Percentiles rank a stretch among this genome's conserved stretches.
Evolutionary conservation across 2,888 invertebrate genomes (phyloP).

Genomic region (Bedellia somnulentella): DNA sequence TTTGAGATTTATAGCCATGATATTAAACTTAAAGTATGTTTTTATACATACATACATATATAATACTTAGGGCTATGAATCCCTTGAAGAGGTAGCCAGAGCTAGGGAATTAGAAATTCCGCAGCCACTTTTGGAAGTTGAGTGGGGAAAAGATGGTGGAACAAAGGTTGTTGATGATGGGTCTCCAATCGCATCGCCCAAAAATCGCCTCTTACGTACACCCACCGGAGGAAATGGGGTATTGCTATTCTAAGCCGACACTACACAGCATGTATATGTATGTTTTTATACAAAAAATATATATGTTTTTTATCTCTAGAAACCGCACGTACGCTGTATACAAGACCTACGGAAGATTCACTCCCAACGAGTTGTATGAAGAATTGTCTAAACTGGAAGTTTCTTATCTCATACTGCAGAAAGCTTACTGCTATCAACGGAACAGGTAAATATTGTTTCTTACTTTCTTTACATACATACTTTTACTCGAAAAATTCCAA

Average conservation of each 20-base stretch:
- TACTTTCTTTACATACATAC: not conserved
- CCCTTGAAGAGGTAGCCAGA: too few species aligned
- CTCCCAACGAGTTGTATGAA: slow-evolving; percentile 68
- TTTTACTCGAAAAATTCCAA: not conserved
- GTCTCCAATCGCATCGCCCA: too few species aligned
- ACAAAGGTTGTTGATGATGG: too few species aligned
- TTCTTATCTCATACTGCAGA: slow-evolving; percentile 75
- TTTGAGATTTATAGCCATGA: too few species aligned
- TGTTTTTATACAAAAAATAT: not conserved
- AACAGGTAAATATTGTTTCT: slow-evolving; percentile 46
- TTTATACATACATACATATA: not conserved
- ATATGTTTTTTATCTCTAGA: slow-evolving; percentile 43
- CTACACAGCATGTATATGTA: too few species aligned
- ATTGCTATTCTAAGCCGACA: too few species aligned
- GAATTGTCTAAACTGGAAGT: slow-evolving; percentile 68
- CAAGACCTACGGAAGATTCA: slow-evolving; percentile 76
- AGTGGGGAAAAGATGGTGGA: too few species aligned
- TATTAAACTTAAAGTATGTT: not conserved
- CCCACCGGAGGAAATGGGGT: too few species aligned
- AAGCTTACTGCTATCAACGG: slow-evolving; percentile 66
- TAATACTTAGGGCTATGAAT: too few species aligned
- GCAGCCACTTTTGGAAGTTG: too few species aligned
- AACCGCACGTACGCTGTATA: slow-evolving; percentile 79
- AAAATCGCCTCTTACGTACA: too few species aligned
- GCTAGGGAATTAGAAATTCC: too few species aligned